Evolutionary conservation across 2,797 vertebrate species (phyloP), one percentile per base, ranked within the genome.

Genomic region (Pseudochirops cupreus): DNA sequence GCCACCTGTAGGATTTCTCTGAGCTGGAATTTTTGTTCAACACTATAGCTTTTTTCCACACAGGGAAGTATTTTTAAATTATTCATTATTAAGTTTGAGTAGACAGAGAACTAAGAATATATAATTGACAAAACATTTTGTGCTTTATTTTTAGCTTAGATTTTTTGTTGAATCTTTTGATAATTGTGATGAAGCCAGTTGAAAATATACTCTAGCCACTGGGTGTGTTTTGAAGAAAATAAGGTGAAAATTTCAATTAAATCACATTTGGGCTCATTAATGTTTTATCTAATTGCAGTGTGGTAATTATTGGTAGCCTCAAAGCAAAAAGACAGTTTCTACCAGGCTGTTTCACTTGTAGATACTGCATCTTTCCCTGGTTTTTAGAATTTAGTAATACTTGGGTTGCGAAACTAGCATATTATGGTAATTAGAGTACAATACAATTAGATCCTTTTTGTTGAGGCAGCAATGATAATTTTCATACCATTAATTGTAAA

Each of bases 301-400:
- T 92, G 92, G 92, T 58, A 96, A 95, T 97, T 96, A 91, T 59
- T 96, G 28, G 91, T 93, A 94, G 58, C 12, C 39, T 87, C 39
- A 87, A 87, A 87, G 24, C 21, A 50, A 50, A 50, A 87, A 82
- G n/a, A 7, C 26, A 89, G 14, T 54, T 95, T 96, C 50, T 16
- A 90, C 95, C 87, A 94, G 21, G 91, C 31, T 50, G 18, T 92
- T 50, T 46, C 56, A 93, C 29, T 87, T 87, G 21, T 55, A 92
- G 39, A 92, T 97, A 96, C 52, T 95, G 2, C 91, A 39, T 74
- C 53, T 94, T 95, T 95, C 1, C 28, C 5, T 95, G 94, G 56
- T 53, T 95, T 89, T 94, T 92, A 89, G 52, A 92, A n/a, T 93
- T 91, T 31, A 74, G 4, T 16, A 93, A 26, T 10, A 58, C 95